Evolutionary conservation across 1,140 invertebrate genomes (phyloP), one percentile per base, ranked within the genome.

Genomic region (Drosophila albomicans): DNA sequence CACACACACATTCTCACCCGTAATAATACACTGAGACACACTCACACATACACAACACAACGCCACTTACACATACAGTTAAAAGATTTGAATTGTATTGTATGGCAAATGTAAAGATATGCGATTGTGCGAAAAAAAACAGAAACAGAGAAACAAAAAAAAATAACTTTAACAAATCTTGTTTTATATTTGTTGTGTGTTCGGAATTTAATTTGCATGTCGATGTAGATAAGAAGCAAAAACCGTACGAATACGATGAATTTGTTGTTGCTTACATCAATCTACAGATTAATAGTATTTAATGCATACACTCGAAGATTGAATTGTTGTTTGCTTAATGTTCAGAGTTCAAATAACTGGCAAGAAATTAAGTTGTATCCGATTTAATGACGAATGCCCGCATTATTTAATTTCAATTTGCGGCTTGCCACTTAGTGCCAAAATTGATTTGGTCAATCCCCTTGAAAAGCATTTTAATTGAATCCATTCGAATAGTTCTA

Each of bases 31-130:
- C 11, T 43, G 11, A 52, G 35, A 54, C 25, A 32, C 25, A 64
- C n/a, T 56, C 49, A 48, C 13, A 65, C 32, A 38, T 16, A 15
- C 6, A 65, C 32, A 54, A 15, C 6, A 65, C 32, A 54, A 57
- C 38, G 15, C 11, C 35, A 16, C 7, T 1, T 28, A 68, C 56
- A 59, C 20, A 46, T 43, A 59, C 54, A 56, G 0, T 45, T 28
- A 32, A 10, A 35, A 64, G 38, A 70, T 63, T 54, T 13, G 25
- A 73, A 43, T 11, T 67, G 25, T 73, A 73, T 54, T 73, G 56
- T 61, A 61, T 61, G 70, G 64, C 28, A 68, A 68, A 67, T 73
- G 70, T 73, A 73, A 73, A 59, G 63, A 58, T 66, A 73, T 66
- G 63, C 70, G 63, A 52, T 49, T 65, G 68, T 71, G 62, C 43